Evolutionary conservation across 2,888 invertebrate species (phyloP), one percentile per base, ranked within the genome.

Genomic region (Cheilosia vernalis): DNA sequence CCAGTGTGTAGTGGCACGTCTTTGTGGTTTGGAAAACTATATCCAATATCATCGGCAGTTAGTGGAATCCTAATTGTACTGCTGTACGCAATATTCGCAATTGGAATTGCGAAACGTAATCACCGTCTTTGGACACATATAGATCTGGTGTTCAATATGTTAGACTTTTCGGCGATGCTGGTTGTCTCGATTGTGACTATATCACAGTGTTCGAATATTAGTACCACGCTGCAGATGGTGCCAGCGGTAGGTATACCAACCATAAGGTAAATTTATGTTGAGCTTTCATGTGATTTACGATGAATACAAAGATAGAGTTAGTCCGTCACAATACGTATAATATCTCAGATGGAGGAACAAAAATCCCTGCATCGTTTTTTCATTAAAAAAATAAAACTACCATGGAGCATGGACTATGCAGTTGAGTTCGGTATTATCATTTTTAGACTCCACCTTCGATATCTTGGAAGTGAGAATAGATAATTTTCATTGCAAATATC

Each of bases 161-260:
- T 79, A n/a, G 72, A 76, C 55, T 83, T 87, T 58, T 58, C 70
- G 17, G n/a, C 66, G 37, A 83, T 83, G 79, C 30, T 87, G 42
- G 56, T 55, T 17, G 24, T 79, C 33, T 82, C 87, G 5, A 79
- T 87, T 40, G 64, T 87, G 10, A 66, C 72, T 10, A 61, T 72
- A 24, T 64, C 72, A 0, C 58, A 66, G 40, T 76, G 74, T 30
- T 76, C 74, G 15, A 58, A 21, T 30, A 13, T 17, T 37, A 27
- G 10, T 27, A 49, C 66, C 17, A 27, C 13, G 58, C 21, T 64
- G 27, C 66, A 66, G 40, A 66, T 58, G 37, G 51, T 76, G 10
- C 74, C 74, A 6, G 64, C 44, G 53, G 73, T 73, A 55, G 17
- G 73, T 63, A 33, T 73, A n/a, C 4, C 17, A 1, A 47, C 1